A percentile compares a stretch with the other conserved stretches of the same genome.
Evolutionary conservation across 2,113 vertebrate genomes (phyloP).

Genomic region (Lycocorax pyrrhopterus): DNA sequence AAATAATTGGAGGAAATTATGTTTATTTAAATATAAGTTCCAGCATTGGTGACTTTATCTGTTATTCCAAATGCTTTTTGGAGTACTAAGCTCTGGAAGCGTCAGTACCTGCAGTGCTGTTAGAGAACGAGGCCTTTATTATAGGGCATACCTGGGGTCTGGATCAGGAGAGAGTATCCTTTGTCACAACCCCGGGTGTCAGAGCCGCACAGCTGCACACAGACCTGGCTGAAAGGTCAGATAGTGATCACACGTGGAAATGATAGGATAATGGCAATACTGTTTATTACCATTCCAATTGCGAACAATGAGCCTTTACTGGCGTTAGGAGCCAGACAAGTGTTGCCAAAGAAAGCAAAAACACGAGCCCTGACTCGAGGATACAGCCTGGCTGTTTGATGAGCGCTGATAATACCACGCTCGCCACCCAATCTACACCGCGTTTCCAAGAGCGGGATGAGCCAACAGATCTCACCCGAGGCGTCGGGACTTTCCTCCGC

Average conservation of each 20-base stretch:
- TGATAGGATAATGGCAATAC: not conserved
- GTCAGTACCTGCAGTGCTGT: not conserved
- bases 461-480: not conserved
- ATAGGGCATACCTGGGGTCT: not conserved
- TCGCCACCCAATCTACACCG: not conserved
- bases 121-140: not conserved
- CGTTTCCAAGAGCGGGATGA: not conserved
- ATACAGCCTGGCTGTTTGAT: not conserved
- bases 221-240: not conserved
- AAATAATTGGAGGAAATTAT: not conserved
- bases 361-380: not conserved
- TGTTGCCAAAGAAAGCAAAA: not conserved
- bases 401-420: not conserved
- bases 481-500: not conserved
- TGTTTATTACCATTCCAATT: not conserved
- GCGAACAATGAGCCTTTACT: not conserved
- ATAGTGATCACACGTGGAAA: not conserved
- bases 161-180: not conserved
- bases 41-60: not conserved
- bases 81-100: not conserved
- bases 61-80: not conserved
- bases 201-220: not conserved
- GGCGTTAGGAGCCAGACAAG: not conserved
- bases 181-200: not conserved
- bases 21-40: not conserved